A percentile compares a stretch with the other conserved stretches of the same genome.
phyloP scores from a whole-genome alignment of 2,888 invertebrate genomes.

The Teinopalpus imperialis region DNA sequence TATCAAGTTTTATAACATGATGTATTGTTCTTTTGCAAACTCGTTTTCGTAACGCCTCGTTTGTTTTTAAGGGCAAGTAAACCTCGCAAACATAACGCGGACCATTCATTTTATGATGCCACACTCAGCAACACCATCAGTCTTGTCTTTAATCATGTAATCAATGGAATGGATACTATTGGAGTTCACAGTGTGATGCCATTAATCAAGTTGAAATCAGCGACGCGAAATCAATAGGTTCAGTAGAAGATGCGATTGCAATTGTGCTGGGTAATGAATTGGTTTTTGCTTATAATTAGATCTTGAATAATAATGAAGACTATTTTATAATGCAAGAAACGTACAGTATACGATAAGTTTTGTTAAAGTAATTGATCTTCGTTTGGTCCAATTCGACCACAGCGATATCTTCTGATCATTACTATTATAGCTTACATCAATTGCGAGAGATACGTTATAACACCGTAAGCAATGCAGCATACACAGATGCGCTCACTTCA shows the following conservation, averaged over 20 bases:
- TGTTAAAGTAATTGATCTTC: too few relatives aligned
- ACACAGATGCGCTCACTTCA: too few relatives aligned
- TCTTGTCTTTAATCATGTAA: slow-evolving; percentile 46
- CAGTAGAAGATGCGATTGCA: slow-evolving; percentile 28
- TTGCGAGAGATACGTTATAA: too few relatives aligned
- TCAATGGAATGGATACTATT: slow-evolving; percentile 56
- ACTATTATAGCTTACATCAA: too few relatives aligned
- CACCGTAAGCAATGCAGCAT: too few relatives aligned
- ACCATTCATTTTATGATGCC: slow-evolving; percentile 23
- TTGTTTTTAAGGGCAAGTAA: slow-evolving; percentile 21
- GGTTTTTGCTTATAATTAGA: slow-evolving; percentile 25
- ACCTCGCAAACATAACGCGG: slow-evolving; percentile 11
- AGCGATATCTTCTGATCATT: too few relatives aligned
- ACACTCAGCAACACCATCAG: slow-evolving; percentile 31
- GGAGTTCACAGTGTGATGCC: slow-evolving; percentile 37
- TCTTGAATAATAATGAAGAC: too few relatives aligned
- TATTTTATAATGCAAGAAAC: too few relatives aligned
- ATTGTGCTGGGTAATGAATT: slow-evolving; percentile 34
- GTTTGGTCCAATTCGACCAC: too few relatives aligned
- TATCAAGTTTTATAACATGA: slow-evolving; percentile 18
- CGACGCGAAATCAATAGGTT: slow-evolving; percentile 52
- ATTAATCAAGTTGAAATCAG: slow-evolving; percentile 64
- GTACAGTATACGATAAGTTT: too few relatives aligned
- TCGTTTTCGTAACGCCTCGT: slow-evolving; percentile 16
- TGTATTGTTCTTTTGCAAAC: slow-evolving; percentile 20